Conservation (phyloP, 2,113 vertebrate genomes). For the Pomatorhinus ruficollis region DNA sequence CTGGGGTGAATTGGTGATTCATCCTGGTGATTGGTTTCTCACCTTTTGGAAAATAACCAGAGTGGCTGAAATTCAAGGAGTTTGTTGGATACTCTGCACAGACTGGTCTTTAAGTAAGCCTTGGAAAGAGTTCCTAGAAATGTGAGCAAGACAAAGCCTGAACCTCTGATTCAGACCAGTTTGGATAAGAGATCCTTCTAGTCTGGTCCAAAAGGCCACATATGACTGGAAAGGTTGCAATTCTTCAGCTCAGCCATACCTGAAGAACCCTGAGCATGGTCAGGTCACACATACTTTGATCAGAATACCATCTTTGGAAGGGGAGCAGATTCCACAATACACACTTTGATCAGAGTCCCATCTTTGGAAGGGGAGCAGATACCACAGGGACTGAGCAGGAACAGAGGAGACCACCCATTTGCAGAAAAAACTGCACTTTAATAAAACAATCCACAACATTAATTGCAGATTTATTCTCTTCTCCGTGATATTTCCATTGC, state of each 20-base stretch:
- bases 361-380: not conserved
- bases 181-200: not conserved
- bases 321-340: not conserved
- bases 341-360: accelerated
- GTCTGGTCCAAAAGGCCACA: not conserved
- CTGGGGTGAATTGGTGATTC: not conserved
- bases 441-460: not conserved
- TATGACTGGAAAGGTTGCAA: not conserved
- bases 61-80: not conserved
- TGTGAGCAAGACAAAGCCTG: not conserved
- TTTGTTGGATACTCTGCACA: not conserved
- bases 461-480: not conserved
- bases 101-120: not conserved
- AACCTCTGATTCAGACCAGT: not conserved
- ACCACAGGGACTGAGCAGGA: not conserved
- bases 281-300: not conserved
- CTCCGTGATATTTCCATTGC: not conserved
- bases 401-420: not conserved
- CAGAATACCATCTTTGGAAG: not conserved
- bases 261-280: not conserved
- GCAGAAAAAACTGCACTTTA: not conserved
- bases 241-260: not conserved
- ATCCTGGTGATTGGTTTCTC: not conserved
- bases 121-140: not conserved
- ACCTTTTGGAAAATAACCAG: not conserved